Conservation (phyloP, 2,113 vertebrate species). For the Indicator indicator region DNA sequence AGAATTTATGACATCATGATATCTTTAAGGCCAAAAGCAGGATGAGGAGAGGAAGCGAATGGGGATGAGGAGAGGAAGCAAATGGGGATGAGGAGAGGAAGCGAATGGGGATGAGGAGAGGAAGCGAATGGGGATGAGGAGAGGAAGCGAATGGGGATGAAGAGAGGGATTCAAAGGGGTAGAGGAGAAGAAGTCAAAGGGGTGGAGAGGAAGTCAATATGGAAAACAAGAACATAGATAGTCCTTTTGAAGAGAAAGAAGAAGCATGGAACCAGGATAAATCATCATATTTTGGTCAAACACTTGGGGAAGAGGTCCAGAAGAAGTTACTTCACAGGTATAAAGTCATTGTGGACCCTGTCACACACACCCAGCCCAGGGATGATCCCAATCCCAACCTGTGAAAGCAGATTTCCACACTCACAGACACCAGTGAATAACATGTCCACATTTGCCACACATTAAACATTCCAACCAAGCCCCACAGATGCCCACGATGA, state of each 20-base stretch:
- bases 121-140: not conserved
- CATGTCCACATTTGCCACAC: accelerated
- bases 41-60: not conserved
- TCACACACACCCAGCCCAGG: accelerated
- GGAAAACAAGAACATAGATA: too few species aligned
- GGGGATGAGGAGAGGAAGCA: not conserved
- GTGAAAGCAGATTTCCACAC: not conserved
- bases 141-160: not conserved
- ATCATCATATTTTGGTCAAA: not conserved
- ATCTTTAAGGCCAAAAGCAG: not conserved
- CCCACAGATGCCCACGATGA: accelerated
- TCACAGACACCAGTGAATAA: not conserved
- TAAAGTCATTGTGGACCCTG: not conserved
- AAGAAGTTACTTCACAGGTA: not conserved
- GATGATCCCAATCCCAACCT: accelerated
- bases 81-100: not conserved
- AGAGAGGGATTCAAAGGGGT: too few species aligned
- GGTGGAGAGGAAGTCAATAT: too few species aligned
- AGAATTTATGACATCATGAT: not conserved
- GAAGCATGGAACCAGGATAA: not conserved
- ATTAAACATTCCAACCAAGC: not conserved
- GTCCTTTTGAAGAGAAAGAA: not conserved
- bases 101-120: not conserved
- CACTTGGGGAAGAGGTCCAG: not conserved
- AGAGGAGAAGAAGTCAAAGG: too few species aligned